Percentiles rank a stretch among this genome's conserved stretches.
phyloP scores from a whole-genome alignment of 2,888 invertebrate genomes.

The Cecidostiba fungosa region DNA sequence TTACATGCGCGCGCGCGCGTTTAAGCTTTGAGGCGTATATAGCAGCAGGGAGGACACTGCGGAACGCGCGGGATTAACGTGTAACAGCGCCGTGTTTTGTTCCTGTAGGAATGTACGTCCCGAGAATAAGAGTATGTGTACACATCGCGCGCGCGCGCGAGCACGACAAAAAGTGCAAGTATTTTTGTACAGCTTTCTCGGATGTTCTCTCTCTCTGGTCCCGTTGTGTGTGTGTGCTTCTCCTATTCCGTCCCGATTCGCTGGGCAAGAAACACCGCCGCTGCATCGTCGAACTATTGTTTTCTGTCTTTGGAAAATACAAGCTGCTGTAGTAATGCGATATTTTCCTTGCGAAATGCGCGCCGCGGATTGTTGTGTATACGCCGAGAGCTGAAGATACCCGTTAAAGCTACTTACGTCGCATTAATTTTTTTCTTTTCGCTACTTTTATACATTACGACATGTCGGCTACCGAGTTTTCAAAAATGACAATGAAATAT shows the following conservation, averaged over 20 bases:
- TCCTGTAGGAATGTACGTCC: not conserved
- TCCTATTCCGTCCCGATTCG: conserved; percentile 23
- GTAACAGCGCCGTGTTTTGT: not conserved
- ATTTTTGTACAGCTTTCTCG: conserved; percentile 15
- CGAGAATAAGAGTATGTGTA: conserved; percentile 13
- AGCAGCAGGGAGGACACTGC: not conserved
- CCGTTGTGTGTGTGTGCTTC: not conserved
- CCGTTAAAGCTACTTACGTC: too few relatives aligned
- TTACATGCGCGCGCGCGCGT: not conserved
- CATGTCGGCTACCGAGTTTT: too few relatives aligned
- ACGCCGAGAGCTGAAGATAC: too few relatives aligned
- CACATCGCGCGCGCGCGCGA: not conserved
- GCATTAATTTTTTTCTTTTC: too few relatives aligned
- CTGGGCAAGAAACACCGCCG: not conserved
- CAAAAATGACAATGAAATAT: too few relatives aligned
- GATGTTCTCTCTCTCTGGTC: not conserved
- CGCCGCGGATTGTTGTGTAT: not conserved
- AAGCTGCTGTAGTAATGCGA: not conserved
- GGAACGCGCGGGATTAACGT: not conserved
- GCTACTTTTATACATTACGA: too few relatives aligned
- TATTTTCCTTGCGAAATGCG: conserved; percentile 27
- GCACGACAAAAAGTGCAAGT: conserved; percentile 8
- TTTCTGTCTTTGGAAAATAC: conserved; percentile 4
- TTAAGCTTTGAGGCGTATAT: conserved; percentile 1
- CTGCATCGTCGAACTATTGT: not conserved